These are phyloP conservation scores for Chauna torquata DNA, from an alignment of 2,113 vertebrate species.

Conservation along the genomic window DNA sequence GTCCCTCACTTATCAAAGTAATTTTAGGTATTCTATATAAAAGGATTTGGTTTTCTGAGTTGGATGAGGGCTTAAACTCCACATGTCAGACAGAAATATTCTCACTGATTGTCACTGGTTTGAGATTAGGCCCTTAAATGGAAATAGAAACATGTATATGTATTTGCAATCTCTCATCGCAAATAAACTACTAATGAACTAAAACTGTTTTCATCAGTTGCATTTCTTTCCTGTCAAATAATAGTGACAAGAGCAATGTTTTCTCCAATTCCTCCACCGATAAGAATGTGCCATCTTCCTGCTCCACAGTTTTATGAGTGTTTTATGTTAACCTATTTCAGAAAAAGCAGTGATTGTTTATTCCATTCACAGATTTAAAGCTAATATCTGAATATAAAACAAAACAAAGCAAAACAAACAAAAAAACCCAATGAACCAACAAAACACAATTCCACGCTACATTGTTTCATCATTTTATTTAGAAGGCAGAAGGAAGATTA, in stretches of 20 bases:
- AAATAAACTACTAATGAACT: background rate
- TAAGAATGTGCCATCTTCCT: background rate
- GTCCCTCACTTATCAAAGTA: background rate
- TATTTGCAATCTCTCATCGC: background rate
- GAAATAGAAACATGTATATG: background rate
- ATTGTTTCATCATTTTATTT: background rate
- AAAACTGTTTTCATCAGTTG: background rate
- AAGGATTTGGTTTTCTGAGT: background rate
- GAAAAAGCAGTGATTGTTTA: background rate
- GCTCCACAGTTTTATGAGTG: conserved; percentile 4
- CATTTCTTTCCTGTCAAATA: background rate
- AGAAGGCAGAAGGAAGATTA: background rate
- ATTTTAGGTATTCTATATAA: background rate
- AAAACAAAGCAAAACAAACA: background rate
- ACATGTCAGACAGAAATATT: background rate
- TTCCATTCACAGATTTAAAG: background rate
- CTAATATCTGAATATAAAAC: background rate
- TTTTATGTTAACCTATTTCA: conserved; percentile 1
- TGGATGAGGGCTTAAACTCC: background rate
- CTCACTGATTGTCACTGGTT: background rate
- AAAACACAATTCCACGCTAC: background rate
- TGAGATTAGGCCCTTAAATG: background rate
- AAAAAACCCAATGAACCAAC: background rate
- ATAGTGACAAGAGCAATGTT: background rate
- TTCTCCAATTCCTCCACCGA: background rate